phyloP scores from a whole-genome alignment of 2,888 invertebrate genomes.

The Trichacis sp. region DNA sequence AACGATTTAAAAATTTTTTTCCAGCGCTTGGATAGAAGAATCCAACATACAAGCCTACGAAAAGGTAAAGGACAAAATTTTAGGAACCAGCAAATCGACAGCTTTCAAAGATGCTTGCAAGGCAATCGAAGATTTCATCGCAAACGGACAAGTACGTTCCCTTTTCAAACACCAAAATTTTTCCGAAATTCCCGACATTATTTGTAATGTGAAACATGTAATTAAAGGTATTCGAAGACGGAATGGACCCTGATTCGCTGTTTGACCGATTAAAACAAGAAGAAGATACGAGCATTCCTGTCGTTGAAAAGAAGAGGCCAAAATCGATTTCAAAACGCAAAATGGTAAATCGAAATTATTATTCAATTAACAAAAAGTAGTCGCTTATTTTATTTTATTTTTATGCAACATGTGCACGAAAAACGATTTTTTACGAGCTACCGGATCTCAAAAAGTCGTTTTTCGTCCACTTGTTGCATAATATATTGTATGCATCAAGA shows the following conservation, averaged over 20 bases:
- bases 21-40: slow-evolving; percentile 91
- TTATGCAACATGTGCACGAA: too few species aligned
- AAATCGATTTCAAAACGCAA: slow-evolving; percentile 67
- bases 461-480: too few species aligned
- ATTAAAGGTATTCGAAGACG: slow-evolving; percentile 72
- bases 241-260: slow-evolving; percentile 76
- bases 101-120: slow-evolving; percentile 84
- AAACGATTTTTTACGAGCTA: too few species aligned
- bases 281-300: slow-evolving; percentile 69
- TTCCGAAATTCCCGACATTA: too few species aligned
- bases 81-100: slow-evolving; percentile 80
- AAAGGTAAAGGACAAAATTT: slow-evolving; percentile 82
- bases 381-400: too few species aligned
- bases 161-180: too few species aligned
- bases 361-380: too few species aligned
- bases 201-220: too few species aligned
- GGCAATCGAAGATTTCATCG: slow-evolving; percentile 84
- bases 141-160: slow-evolving; percentile 75
- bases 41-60: slow-evolving; percentile 85
- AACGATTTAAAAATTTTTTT: slow-evolving; percentile 21
- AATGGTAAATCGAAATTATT: slow-evolving; percentile 55
- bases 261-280: slow-evolving; percentile 77
- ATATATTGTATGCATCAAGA: too few species aligned
- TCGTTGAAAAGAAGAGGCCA: slow-evolving; percentile 62
- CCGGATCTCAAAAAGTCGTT: too few species aligned